Percentiles rank a stretch among this genome's conserved stretches.
phyloP scores from a whole-genome alignment of 2,888 invertebrate species.

The Synergus laeviventris region DNA sequence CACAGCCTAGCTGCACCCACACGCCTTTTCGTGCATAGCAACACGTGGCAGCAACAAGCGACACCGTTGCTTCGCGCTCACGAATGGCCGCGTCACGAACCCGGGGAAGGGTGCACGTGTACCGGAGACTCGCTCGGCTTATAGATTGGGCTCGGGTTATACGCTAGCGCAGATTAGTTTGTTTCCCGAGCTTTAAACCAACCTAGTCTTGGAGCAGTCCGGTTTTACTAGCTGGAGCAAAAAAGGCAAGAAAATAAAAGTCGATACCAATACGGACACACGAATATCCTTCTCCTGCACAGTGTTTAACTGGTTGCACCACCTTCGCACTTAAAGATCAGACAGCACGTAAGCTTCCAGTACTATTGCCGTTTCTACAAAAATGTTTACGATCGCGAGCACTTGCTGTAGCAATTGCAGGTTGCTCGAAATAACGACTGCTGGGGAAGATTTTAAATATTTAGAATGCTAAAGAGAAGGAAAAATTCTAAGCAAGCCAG shows the following conservation, averaged over 20 bases:
- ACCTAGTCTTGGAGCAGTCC: background rate
- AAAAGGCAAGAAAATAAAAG: conserved; percentile 1
- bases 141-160: conserved; percentile 7
- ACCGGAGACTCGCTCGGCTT: conserved; percentile 10
- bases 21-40: conserved; percentile 40
- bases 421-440: conserved; percentile 12
- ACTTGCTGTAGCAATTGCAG: conserved; percentile 9
- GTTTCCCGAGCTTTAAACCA: background rate
- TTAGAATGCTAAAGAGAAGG: conserved; percentile 1
- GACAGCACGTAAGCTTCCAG: conserved; percentile 7
- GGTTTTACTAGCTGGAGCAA: conserved; percentile 6
- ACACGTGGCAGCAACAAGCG: conserved; percentile 37
- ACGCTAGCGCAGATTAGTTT: conserved; percentile 6
- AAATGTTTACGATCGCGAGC: conserved; percentile 10
- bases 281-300: background rate
- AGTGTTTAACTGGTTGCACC: conserved; percentile 8
- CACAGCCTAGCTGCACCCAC: conserved; percentile 40
- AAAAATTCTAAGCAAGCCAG: conserved; percentile 3
- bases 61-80: conserved; percentile 21
- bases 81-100: conserved; percentile 43
- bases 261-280: conserved; percentile 8
- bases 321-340: conserved; percentile 15
- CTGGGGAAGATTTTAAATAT: conserved; percentile 14
- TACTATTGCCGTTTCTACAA: conserved; percentile 27
- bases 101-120: conserved; percentile 24